A percentile compares a stretch with the other conserved stretches of the same genome.
phyloP scores from a whole-genome alignment of 2,888 invertebrate species.

The Pinctada fucata region DNA sequence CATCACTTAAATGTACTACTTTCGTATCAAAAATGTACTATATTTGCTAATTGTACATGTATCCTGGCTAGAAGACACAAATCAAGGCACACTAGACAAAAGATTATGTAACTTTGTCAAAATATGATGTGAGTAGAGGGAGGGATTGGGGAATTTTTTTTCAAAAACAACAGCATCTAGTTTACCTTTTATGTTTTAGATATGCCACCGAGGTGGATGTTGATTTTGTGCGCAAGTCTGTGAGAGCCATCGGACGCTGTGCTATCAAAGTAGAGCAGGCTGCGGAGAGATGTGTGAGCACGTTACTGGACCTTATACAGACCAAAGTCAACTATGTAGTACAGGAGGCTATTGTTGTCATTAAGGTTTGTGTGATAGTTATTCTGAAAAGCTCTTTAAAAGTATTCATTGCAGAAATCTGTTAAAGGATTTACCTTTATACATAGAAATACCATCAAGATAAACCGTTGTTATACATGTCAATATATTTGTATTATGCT shows the following conservation, averaged over 20 bases:
- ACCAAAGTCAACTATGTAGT: slow-evolving; percentile 99
- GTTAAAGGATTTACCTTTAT: too few relatives aligned
- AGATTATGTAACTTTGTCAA: too few relatives aligned
- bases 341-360: slow-evolving; percentile 99
- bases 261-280: slow-evolving; percentile 99
- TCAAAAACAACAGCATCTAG: too few relatives aligned
- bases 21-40: too few relatives aligned
- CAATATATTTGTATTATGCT: slow-evolving; percentile 1
- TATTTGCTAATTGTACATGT: too few relatives aligned
- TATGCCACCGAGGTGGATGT: slow-evolving; percentile 99
- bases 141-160: too few relatives aligned
- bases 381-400: neutral
- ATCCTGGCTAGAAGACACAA: too few relatives aligned
- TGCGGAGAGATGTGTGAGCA: slow-evolving; percentile 98
- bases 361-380: slow-evolving; percentile 81
- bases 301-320: slow-evolving; percentile 96
- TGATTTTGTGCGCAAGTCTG: slow-evolving; percentile 99
- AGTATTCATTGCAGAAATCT: neutral
- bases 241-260: slow-evolving; percentile 97
- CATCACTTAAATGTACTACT: too few relatives aligned
- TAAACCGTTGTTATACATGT: neutral
- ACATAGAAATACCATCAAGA: neutral
- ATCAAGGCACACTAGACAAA: too few relatives aligned
- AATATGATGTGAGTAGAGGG: too few relatives aligned
- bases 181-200: slow-evolving; percentile 61